A percentile compares a stretch with the other conserved stretches of the same genome.
Conservation (phyloP, 2,888 invertebrate genomes). For the Cyrtodaria siliqua region DNA sequence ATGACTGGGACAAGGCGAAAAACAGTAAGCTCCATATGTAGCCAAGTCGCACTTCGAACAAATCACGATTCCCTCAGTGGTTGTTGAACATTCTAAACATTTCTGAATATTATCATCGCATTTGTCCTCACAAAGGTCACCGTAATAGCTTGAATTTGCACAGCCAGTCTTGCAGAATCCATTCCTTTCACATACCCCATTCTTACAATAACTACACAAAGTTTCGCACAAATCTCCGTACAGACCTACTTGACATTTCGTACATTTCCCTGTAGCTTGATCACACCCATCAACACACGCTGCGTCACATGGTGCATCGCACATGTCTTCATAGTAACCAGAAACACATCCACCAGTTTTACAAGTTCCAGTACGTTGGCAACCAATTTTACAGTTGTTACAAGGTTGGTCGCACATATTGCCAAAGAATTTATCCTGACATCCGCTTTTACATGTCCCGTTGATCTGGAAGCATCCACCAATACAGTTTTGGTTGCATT, state of each 20-base stretch:
- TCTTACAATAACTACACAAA: constrained; percentile 27
- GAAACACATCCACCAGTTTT: constrained; percentile 12
- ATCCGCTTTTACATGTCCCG: neutral
- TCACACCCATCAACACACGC: constrained; percentile 14
- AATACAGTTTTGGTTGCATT: neutral
- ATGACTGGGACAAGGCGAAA: constrained; percentile 34
- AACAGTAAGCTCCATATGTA: constrained; percentile 36
- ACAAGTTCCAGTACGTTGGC: constrained; percentile 1
- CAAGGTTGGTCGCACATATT: neutral
- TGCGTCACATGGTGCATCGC: constrained; percentile 17
- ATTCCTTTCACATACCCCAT: constrained; percentile 33
- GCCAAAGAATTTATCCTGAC: neutral
- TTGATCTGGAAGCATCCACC: constrained; percentile 1
- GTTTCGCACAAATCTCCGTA: constrained; percentile 32
- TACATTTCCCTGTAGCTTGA: constrained; percentile 23
- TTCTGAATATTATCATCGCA: constrained; percentile 24
- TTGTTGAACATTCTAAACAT: constrained; percentile 38
- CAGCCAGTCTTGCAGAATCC: constrained; percentile 46
- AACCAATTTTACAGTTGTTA: neutral
- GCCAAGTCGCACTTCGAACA: constrained; percentile 38
- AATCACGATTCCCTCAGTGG: neutral
- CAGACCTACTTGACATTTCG: constrained; percentile 12
- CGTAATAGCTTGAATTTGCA: constrained; percentile 27
- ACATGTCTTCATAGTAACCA: constrained; percentile 30
- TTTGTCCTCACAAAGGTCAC: constrained; percentile 33